Conservation (phyloP, 1,140 invertebrate genomes). For the Stegodyphus dumicola region DNA sequence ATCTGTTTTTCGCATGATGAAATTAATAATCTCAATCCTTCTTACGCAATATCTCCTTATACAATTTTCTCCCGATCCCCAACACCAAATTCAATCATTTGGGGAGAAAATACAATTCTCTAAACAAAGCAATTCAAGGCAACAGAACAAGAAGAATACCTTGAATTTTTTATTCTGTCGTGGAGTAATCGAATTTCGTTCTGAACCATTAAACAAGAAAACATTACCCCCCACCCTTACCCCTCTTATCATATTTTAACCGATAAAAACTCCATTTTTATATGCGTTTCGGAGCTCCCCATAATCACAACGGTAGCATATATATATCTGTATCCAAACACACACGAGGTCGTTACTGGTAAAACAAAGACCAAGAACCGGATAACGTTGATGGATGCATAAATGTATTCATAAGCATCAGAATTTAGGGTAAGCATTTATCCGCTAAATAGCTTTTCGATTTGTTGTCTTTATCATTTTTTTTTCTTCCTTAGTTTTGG, state of each 20-base stretch:
- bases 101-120: slow-evolving; percentile 3
- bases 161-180: background rate
- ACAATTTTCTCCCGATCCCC: too few species aligned
- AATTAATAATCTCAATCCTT: background rate
- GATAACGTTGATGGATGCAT: background rate
- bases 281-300: background rate
- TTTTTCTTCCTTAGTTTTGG: too few species aligned
- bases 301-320: background rate
- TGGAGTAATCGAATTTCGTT: slow-evolving; percentile 30
- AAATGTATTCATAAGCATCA: slow-evolving; percentile 26
- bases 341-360: background rate
- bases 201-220: slow-evolving; percentile 31
- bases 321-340: background rate
- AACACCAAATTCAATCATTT: slow-evolving; percentile 28
- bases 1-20: background rate
- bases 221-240: background rate
- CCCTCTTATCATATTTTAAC: slow-evolving; percentile 24
- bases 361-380: slow-evolving; percentile 4
- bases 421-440: slow-evolving; percentile 7
- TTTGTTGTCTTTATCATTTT: background rate
- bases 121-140: slow-evolving; percentile 26
- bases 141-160: background rate
- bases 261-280: slow-evolving; percentile 24
- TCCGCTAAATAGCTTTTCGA: slow-evolving; percentile 36
- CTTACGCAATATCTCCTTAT: background rate